Conservation (phyloP, 2,888 invertebrate species). For the Biston stratarius region DNA sequence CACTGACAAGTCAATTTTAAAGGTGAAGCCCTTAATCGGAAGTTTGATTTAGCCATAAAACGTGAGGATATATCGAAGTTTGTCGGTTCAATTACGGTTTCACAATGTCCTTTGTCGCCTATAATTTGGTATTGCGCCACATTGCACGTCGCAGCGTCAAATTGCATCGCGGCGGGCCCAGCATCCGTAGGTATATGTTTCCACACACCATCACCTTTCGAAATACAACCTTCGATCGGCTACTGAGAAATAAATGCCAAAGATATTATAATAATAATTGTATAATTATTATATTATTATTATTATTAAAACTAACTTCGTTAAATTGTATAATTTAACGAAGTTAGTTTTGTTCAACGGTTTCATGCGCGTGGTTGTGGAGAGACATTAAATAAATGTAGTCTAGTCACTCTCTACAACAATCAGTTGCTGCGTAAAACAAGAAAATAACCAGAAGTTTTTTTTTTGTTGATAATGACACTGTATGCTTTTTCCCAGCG, state of each 20-base stretch:
- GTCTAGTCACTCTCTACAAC: too few species aligned
- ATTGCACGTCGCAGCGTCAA: slow-evolving; percentile 41
- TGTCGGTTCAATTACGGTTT: slow-evolving; percentile 21
- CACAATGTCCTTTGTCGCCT: slow-evolving; percentile 51
- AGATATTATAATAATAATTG: slow-evolving; percentile 6
- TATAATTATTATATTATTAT: too few species aligned
- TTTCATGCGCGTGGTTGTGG: too few species aligned
- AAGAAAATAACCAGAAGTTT: too few species aligned
- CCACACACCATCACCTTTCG: slow-evolving; percentile 46
- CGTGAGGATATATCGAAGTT: slow-evolving; percentile 22
- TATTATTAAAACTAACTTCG: too few species aligned
- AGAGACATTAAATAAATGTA: too few species aligned
- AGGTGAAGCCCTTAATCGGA: background rate
- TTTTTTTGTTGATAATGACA: too few species aligned
- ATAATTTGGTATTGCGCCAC: slow-evolving; percentile 55
- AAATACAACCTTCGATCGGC: slow-evolving; percentile 34
- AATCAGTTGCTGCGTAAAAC: too few species aligned
- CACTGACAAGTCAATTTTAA: too few species aligned
- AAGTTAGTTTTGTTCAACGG: too few species aligned
- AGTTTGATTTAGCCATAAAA: background rate
- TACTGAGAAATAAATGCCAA: slow-evolving; percentile 23
- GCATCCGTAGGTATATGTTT: slow-evolving; percentile 55
- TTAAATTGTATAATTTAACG: too few species aligned
- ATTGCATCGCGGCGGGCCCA: slow-evolving; percentile 49
- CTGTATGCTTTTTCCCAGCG: too few species aligned